phyloP scores from a whole-genome alignment of 1,140 invertebrate species.

The Drosophila simulans region DNA sequence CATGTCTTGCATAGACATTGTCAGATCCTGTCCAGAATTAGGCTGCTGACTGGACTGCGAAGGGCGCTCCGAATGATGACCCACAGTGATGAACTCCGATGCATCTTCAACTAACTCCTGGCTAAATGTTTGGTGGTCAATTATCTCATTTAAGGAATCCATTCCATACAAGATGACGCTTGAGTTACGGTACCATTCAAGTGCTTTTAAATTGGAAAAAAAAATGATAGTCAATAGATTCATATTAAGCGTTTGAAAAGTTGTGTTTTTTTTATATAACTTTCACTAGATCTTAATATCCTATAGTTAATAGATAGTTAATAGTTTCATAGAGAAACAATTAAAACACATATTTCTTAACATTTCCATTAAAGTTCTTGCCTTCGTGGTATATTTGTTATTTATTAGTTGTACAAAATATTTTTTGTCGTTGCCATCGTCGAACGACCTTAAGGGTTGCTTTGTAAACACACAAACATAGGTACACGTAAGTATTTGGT shows the following conservation, averaged over 20 bases:
- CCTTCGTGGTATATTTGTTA: conserved; percentile 13
- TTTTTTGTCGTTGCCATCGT: conserved; percentile 39
- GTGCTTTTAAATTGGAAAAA: conserved; percentile 8
- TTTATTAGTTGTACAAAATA: conserved; percentile 23
- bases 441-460: conserved; percentile 43
- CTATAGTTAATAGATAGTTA: no score
- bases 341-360: background rate
- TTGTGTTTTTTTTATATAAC: background rate
- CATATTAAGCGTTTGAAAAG: background rate
- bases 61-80: conserved; percentile 4
- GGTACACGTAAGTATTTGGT: conserved; percentile 9
- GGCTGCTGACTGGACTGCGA: conserved; percentile 1
- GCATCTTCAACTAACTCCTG: conserved; percentile 86
- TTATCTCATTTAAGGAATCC: conserved; percentile 89
- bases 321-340: background rate
- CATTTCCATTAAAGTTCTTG: background rate
- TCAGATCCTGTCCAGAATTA: conserved; percentile 20
- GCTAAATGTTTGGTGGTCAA: conserved; percentile 87
- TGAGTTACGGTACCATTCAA: background rate
- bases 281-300: background rate
- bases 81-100: conserved; percentile 77
- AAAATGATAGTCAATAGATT: background rate
- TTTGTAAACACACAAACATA: conserved; percentile 17
- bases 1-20: conserved; percentile 42
- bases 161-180: conserved; percentile 73